Conservation (phyloP, 2,888 invertebrate species). For the Andrena praecox region DNA sequence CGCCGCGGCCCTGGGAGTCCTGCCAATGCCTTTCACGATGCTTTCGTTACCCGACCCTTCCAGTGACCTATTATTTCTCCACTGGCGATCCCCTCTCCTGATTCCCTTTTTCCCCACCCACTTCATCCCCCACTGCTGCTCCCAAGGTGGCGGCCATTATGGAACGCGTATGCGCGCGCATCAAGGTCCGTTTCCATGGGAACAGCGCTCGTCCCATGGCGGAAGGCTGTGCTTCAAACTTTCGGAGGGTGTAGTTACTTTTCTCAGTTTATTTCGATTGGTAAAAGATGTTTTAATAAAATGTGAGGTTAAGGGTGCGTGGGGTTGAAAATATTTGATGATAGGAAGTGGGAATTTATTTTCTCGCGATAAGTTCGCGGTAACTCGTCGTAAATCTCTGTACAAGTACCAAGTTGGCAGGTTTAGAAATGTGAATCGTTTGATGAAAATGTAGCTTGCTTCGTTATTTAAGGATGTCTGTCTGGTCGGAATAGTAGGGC, state of each 20-base stretch:
- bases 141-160: slow-evolving; percentile 80
- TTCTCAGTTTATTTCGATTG: background rate
- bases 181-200: background rate
- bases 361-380: too few relatives aligned
- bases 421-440: background rate
- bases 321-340: background rate
- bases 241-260: background rate
- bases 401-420: background rate
- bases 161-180: slow-evolving; percentile 78
- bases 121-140: slow-evolving; percentile 32
- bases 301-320: background rate
- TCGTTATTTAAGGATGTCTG: background rate
- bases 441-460: background rate
- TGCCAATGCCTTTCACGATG: slow-evolving; percentile 78
- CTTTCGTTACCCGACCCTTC: slow-evolving; percentile 77
- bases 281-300: too few relatives aligned
- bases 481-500: slow-evolving; percentile 7
- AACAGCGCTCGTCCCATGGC: slow-evolving; percentile 4
- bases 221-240: slow-evolving; percentile 10
- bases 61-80: slow-evolving; percentile 63
- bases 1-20: slow-evolving; percentile 76
- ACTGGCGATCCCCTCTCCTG: slow-evolving; percentile 66
- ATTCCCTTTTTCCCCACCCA: slow-evolving; percentile 32
- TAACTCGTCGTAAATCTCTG: too few relatives aligned
- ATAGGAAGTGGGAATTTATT: too few relatives aligned